Conservation (phyloP, 2,888 invertebrate species). For the Hesperia comma region DNA sequence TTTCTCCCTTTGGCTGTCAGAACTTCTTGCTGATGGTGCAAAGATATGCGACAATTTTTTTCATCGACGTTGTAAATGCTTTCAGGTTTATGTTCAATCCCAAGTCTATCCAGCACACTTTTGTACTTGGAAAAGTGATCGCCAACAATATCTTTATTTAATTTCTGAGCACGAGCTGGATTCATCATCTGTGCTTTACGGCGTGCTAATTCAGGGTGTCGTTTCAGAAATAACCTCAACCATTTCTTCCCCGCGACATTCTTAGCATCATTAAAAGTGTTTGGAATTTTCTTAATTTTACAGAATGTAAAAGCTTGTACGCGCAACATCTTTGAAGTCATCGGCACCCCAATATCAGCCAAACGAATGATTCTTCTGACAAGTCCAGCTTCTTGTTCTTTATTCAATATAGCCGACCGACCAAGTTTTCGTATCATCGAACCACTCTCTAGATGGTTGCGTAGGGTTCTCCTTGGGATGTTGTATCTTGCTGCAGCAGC, state of each 20-base stretch:
- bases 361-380: slow-evolving; percentile 39
- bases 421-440: slow-evolving; percentile 37
- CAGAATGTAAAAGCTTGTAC: slow-evolving; percentile 37
- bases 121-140: slow-evolving; percentile 43
- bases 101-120: slow-evolving; percentile 39
- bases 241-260: slow-evolving; percentile 36
- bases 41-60: slow-evolving; percentile 38
- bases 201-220: slow-evolving; percentile 40
- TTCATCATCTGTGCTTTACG: slow-evolving; percentile 45
- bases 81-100: slow-evolving; percentile 42
- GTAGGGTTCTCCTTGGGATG: slow-evolving; percentile 40
- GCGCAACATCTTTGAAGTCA: slow-evolving; percentile 39
- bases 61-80: slow-evolving; percentile 43
- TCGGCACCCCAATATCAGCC: slow-evolving; percentile 40
- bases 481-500: slow-evolving; percentile 41
- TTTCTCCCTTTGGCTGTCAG: slow-evolving; percentile 41
- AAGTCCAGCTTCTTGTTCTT: slow-evolving; percentile 42
- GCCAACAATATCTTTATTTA: slow-evolving; percentile 44
- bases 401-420: slow-evolving; percentile 40
- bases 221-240: slow-evolving; percentile 36
- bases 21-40: slow-evolving; percentile 42
- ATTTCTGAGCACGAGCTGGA: slow-evolving; percentile 44
- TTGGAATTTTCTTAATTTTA: slow-evolving; percentile 36
- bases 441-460: slow-evolving; percentile 39
- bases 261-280: slow-evolving; percentile 36